Evolutionary conservation across 1,140 invertebrate species (phyloP).

Genomic region (Tachypleus tridentatus): DNA sequence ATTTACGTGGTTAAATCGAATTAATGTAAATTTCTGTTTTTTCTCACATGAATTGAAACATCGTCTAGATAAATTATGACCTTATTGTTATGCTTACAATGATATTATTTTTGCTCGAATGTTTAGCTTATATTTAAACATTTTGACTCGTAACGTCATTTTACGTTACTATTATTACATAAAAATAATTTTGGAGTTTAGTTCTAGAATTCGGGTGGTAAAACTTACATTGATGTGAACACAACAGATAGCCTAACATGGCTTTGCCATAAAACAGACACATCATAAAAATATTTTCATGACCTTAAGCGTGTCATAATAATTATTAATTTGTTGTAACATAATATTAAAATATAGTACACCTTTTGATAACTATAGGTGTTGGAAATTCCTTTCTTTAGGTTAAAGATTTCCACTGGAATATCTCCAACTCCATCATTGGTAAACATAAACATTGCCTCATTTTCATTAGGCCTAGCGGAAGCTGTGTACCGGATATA

Average conservation of each 20-base stretch:
- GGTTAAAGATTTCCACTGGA: slow-evolving; percentile 34
- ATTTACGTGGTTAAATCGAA: too few species aligned
- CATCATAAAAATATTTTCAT: not conserved
- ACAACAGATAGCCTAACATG: not conserved
- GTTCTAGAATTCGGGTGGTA: too few species aligned
- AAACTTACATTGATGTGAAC: too few species aligned
- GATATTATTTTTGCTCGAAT: too few species aligned
- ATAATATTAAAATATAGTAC: not conserved
- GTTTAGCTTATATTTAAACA: too few species aligned
- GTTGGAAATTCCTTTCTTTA: slow-evolving; percentile 26
- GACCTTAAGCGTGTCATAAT: too few species aligned
- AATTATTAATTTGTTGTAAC: not conserved
- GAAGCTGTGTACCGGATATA: slow-evolving; percentile 28
- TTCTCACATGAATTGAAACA: too few species aligned
- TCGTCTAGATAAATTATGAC: too few species aligned
- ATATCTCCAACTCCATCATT: slow-evolving; percentile 33
- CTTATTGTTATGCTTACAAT: too few species aligned
- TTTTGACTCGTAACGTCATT: too few species aligned
- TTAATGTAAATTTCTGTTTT: too few species aligned
- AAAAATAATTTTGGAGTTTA: slow-evolving; percentile 17
- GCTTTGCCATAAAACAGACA: not conserved
- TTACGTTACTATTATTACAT: too few species aligned
- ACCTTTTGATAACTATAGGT: slow-evolving; percentile 16
- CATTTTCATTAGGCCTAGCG: slow-evolving; percentile 26
- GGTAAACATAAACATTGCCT: slow-evolving; percentile 30